These are phyloP conservation scores for Pseudomyrmex concolor DNA, from an alignment of 1,140 invertebrate species.

Conservation along the genomic window DNA sequence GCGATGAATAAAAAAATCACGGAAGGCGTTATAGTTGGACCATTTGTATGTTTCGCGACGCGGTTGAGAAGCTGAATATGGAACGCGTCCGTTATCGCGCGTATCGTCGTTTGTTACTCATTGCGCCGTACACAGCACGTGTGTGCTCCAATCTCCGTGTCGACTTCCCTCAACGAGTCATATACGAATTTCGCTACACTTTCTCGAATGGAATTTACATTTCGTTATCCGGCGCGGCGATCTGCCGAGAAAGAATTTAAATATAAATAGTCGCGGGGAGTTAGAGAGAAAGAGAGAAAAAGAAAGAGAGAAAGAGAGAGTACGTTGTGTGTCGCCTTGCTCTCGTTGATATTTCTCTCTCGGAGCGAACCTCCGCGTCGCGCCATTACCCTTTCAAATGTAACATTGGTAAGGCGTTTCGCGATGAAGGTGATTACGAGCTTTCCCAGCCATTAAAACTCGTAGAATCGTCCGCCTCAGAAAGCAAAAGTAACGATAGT, in stretches of 20 bases:
- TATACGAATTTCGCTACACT: constrained; percentile 53
- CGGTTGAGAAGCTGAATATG: constrained; percentile 44
- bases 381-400: constrained; percentile 57
- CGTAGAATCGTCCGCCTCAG: constrained; percentile 38
- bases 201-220: constrained; percentile 54
- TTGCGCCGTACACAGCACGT: constrained; percentile 19
- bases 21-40: constrained; percentile 2
- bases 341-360: constrained; percentile 43
- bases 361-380: constrained; percentile 34
- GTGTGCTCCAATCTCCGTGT: constrained; percentile 28
- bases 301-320: neutral
- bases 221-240: constrained; percentile 39
- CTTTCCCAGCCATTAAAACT: constrained; percentile 58
- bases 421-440: constrained; percentile 57
- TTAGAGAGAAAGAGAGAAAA: no score
- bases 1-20: neutral
- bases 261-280: constrained; percentile 49
- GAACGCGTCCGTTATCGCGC: constrained; percentile 43
- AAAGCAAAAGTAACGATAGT: constrained; percentile 59
- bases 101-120: constrained; percentile 11
- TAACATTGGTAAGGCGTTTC: constrained; percentile 61
- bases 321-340: constrained; percentile 31
- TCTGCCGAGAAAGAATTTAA: constrained; percentile 50
- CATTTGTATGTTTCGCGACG: constrained; percentile 8
- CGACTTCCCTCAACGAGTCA: constrained; percentile 12